Evolutionary conservation across 1,140 invertebrate genomes (phyloP), one percentile per base, ranked within the genome.

Genomic region (Cotesia vestalis): DNA sequence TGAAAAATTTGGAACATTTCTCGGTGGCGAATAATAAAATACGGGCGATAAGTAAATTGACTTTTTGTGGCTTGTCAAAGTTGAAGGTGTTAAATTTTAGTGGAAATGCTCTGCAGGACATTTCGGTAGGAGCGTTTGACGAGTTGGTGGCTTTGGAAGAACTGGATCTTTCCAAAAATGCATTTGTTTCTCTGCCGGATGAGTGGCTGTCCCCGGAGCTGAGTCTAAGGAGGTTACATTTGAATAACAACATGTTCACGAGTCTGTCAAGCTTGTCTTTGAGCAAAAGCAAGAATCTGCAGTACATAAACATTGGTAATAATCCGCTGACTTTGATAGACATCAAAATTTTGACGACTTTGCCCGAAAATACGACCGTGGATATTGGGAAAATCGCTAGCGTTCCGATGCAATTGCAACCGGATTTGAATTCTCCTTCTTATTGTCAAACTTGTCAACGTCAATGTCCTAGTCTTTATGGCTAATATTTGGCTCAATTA

Each of bases 281-380:
- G 57, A 46, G 51, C 6, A 68, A 75, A 66, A 46, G 69, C 14
- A 59, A 46, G 11, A 35, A 11, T 35, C 35, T 76, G 11, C 27
- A 76, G 62, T 63, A 62, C 38, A 36, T 76, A 38, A 38, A 59
- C 51, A 36, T 76, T 62, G 60, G 36, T 34, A 36, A 64, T 46
- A 76, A 76, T 68, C 64, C 36, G 9, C 72, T 74, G 4, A 67
- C 14, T 34, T 72, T 70, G 46, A 68, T n/a, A 51, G 55, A 4
- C 4, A 46, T 66, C 27, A 35, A 66, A 34, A 14, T 11, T 9
- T 5, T 36, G 8, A 57, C 36, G 5, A 6, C 4, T 46, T 57
- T 57, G n/a, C 53, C 53, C 0, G 53, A 57, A n/a, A 57, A 57
- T 57, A 14, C 14, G 6, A 14, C 53, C 9, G 6, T 57, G 4